Conservation (phyloP, 2,113 vertebrate genomes). For the Laticauda laticaudata region DNA sequence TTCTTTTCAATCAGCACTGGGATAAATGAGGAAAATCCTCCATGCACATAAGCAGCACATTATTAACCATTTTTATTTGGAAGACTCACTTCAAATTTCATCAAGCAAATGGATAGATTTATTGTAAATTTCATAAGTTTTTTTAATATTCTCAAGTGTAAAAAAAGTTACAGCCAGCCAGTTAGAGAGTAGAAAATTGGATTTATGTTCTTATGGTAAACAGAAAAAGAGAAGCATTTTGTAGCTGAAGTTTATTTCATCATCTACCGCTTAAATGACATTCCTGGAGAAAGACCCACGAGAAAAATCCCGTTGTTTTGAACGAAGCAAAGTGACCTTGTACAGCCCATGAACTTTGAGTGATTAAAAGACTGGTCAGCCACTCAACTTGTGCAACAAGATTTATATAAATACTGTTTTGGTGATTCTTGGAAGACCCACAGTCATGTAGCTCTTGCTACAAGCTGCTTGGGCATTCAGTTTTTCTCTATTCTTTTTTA, state of each 20-base stretch:
- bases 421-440: background rate
- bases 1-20: background rate
- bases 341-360: background rate
- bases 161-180: slow-evolving; percentile 4
- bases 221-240: background rate
- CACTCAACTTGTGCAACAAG: background rate
- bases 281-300: slow-evolving; percentile 4
- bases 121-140: background rate
- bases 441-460: background rate
- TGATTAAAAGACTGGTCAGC: slow-evolving; percentile 12
- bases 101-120: background rate
- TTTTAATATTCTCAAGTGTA: background rate
- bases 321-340: background rate
- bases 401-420: background rate
- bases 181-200: background rate
- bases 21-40: background rate
- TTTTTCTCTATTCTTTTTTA: background rate
- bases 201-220: rapidly evolving
- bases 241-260: background rate
- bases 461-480: background rate
- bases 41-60: background rate
- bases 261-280: background rate
- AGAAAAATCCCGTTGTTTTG: background rate
- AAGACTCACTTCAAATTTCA: background rate
- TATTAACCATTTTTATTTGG: background rate